Percentiles rank a stretch among this genome's conserved stretches.
Evolutionary conservation across 2,113 vertebrate species (phyloP).

Genomic region (Aspidoscelis tigris): DNA sequence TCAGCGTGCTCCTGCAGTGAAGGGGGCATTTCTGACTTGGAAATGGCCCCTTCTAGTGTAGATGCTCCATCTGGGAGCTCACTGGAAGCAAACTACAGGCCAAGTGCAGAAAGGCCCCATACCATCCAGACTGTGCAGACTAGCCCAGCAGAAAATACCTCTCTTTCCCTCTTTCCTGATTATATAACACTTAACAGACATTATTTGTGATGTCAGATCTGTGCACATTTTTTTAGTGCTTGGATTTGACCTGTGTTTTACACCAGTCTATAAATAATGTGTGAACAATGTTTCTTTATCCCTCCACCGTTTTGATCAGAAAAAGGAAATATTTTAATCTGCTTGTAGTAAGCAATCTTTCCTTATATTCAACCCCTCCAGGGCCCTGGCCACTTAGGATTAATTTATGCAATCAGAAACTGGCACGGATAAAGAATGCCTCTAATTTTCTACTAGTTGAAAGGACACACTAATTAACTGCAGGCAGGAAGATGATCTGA

Average conservation of each 20-base stretch:
- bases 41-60: too few species aligned
- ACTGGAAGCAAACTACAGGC: too few species aligned
- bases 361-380: background rate
- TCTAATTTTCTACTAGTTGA: background rate
- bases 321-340: constrained; percentile 4
- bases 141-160: background rate
- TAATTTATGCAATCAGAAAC: constrained; percentile 20
- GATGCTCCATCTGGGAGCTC: too few species aligned
- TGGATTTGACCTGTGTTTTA: background rate
- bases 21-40: too few species aligned
- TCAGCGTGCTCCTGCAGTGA: too few species aligned
- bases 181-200: background rate
- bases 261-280: background rate
- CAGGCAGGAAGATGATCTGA: constrained; percentile 8
- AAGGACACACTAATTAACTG: constrained; percentile 14
- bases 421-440: background rate
- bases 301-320: background rate
- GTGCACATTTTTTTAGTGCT: background rate
- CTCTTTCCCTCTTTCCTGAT: background rate
- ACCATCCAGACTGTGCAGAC: background rate
- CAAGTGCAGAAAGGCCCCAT: too few species aligned
- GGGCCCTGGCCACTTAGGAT: background rate
- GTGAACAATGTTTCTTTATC: background rate
- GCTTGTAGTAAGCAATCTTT: background rate
- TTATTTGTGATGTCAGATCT: too few species aligned